Percentiles rank a stretch among this genome's conserved stretches.
Conservation (phyloP, 2,113 vertebrate species). For the Pongo pygmaeus region DNA sequence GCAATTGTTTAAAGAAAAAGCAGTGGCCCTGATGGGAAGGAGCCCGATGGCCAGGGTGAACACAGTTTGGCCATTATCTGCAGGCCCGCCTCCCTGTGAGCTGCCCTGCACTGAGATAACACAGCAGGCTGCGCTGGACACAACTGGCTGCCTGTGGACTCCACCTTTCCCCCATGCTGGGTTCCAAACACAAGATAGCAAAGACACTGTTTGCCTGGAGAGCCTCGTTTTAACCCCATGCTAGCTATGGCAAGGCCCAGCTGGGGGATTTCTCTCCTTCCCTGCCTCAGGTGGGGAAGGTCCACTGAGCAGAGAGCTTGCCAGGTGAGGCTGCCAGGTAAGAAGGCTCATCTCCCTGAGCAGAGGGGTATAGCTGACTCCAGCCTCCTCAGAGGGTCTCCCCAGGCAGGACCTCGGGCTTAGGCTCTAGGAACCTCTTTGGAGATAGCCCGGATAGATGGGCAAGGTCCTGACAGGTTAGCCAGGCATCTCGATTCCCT, state of each 20-base stretch:
- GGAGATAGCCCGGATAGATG: neutral
- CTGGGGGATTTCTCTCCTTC: neutral
- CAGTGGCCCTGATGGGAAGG: neutral
- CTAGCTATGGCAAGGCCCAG: neutral
- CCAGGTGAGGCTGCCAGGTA: neutral
- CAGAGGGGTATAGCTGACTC: neutral
- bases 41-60: neutral
- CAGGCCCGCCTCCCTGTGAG: neutral
- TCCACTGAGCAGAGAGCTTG: neutral
- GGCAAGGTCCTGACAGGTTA: neutral
- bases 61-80: neutral
- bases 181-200: conserved; percentile 38
- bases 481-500: neutral
- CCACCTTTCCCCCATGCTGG: conserved; percentile 14
- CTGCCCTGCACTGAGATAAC: neutral
- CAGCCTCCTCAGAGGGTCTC: neutral
- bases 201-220: neutral
- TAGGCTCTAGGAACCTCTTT: neutral
- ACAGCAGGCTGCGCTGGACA: neutral
- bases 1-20: neutral
- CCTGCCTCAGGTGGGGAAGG: neutral
- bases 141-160: neutral
- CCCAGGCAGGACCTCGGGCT: neutral
- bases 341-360: neutral
- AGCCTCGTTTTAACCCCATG: neutral